Base-by-base conservation (phyloP, 2,797 vertebrate species). In the Botia kubotai region DNA sequence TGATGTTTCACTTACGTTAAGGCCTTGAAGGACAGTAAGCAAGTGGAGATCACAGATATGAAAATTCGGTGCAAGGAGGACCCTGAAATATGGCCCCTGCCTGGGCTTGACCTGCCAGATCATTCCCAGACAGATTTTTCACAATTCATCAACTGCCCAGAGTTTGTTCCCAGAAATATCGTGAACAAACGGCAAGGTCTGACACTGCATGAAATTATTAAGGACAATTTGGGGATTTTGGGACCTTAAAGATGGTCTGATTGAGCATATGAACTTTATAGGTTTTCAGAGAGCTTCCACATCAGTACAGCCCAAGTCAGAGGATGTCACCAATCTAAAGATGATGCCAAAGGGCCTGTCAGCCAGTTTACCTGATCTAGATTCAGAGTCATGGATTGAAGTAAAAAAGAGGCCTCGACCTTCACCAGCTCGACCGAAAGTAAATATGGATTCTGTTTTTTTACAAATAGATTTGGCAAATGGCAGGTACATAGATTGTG, bases 371-470 rank as follows among this genome's bases (percentile, higher is more conserved):
- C 98, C 98, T 0, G 98, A 99, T 88, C 88, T 99, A 87, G 98
- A 99, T 91, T 98, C 97, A 0, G 98, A 99, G 90, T 96, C 95
- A 0, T 99, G 98, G 98, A 99, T 99, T 36, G 98, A 99, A 91
- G 98, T 99, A 63, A 99, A 99, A 92, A 99, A 98, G 91, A 95
- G 97, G 81, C 96, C 97, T 66, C 90, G 98, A 17, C 96, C 97
- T 0, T 98, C 97, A 0, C 97, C 96, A 0, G 95, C 96, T 75
- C 94, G 94, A 87, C 94, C 95, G 65, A 98, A 97, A 95, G 97
- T 96, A n/a, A 66, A 39, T n/a, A 33, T 36, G 10, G 3, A 0
- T n/a, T 14, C 3, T 33, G 23, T 26, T 26, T 5, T 33, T 33
- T 33, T 33, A 33, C 33, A 33, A 33, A 33, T 33, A 3, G 33